Conservation (phyloP, 2,113 vertebrate genomes). For the Forbesichthys papilliferus region DNA sequence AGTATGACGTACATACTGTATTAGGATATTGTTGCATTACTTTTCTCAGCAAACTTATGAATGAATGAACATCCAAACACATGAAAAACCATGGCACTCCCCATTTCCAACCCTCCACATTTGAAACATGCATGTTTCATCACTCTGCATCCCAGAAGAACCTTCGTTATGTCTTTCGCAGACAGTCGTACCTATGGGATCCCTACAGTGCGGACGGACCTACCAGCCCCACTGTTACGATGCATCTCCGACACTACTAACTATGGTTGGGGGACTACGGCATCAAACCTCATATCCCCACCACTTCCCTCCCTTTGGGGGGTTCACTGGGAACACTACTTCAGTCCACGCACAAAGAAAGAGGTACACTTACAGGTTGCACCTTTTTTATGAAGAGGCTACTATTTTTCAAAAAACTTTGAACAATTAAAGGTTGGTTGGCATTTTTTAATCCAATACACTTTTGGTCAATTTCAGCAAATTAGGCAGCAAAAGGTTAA, state of each 20-base stretch:
- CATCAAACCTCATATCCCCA: conserved; percentile 76
- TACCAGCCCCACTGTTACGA: conserved; percentile 76
- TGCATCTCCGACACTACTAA: conserved; percentile 79
- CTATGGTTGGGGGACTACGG: conserved; percentile 79
- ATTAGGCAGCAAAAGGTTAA: no score
- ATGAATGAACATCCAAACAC: no score
- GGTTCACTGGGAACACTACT: conserved; percentile 79
- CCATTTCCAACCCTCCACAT: background rate
- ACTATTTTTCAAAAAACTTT: no score
- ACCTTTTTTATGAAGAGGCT: no score
- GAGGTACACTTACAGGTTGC: conserved; percentile 75
- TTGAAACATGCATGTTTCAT: no score
- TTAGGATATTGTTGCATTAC: no score
- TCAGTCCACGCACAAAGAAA: conserved; percentile 78
- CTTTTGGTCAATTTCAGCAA: no score
- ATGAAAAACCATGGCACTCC: background rate
- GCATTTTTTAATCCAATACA: no score
- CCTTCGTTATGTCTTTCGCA: conserved; percentile 46
- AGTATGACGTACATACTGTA: no score
- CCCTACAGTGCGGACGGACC: conserved; percentile 80
- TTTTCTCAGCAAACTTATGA: no score
- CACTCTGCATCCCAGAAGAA: background rate
- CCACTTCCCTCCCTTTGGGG: conserved; percentile 76
- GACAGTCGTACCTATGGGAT: conserved; percentile 76
- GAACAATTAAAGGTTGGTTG: no score